Evolutionary conservation across 35 echinoderm and acorn worm genomes (phyloP).

Genomic region (Lytechinus pictus): DNA sequence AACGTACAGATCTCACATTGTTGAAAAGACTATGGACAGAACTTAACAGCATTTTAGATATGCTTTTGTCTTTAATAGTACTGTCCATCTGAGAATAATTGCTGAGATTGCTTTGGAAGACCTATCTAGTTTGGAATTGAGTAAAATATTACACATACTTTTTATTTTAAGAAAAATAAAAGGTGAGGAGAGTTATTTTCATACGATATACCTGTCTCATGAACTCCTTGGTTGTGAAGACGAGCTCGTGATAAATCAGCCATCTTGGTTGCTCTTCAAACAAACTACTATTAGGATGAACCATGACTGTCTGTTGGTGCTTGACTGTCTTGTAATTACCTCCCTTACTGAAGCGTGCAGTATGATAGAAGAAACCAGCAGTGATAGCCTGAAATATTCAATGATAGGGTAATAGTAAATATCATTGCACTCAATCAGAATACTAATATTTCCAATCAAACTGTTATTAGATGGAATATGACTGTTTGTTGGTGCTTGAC

Average conservation of each 20-base stretch:
- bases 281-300: constrained; percentile 90
- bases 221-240: constrained; percentile 97
- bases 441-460: constrained; percentile 69
- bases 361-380: constrained; percentile 97
- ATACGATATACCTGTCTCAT: constrained; percentile 86
- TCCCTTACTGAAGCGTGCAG: constrained; percentile 85
- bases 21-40: no score
- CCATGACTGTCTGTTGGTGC: constrained; percentile 96
- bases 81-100: no score
- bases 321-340: constrained; percentile 97
- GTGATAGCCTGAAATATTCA: constrained; percentile 75
- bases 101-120: no score
- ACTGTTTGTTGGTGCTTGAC: constrained; percentile 96
- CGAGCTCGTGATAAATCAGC: constrained; percentile 94
- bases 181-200: neutral
- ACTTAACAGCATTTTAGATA: no score
- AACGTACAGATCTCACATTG: no score
- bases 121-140: no score
- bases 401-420: neutral
- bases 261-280: constrained; percentile 96
- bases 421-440: neutral
- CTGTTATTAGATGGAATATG: constrained; percentile 90
- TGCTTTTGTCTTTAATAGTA: no score
- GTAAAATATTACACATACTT: no score
- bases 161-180: no score